Evolutionary conservation across 2,888 invertebrate species (phyloP).

Genomic region (Cynaeus angustus): DNA sequence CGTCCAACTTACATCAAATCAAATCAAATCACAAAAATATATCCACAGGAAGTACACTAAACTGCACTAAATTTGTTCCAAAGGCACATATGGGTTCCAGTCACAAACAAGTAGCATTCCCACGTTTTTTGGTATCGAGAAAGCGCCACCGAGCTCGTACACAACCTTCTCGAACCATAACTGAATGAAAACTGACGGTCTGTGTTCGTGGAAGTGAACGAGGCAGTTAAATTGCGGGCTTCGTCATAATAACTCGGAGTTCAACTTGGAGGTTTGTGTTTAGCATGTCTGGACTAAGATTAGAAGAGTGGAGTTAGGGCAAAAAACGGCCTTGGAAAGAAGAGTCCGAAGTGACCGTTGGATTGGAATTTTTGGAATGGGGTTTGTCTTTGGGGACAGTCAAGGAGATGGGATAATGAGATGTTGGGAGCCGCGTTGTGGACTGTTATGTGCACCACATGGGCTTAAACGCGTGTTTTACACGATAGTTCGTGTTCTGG

Average conservation of each 20-base stretch:
- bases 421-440: too few species aligned
- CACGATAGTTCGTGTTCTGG: too few species aligned
- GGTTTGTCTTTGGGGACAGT: too few species aligned
- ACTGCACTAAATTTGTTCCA: not conserved
- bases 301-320: not conserved
- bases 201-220: conserved; percentile 3
- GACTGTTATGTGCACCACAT: too few species aligned
- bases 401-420: too few species aligned
- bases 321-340: conserved; percentile 4
- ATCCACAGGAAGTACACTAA: conserved; percentile 7
- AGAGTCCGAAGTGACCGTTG: too few species aligned
- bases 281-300: conserved; percentile 23
- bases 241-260: conserved; percentile 18
- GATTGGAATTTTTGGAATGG: too few species aligned
- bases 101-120: conserved; percentile 30
- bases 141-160: conserved; percentile 18
- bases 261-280: conserved; percentile 17
- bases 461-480: too few species aligned
- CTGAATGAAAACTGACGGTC: conserved; percentile 34
- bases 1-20: conserved; percentile 2
- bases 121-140: conserved; percentile 34
- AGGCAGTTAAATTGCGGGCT: conserved; percentile 36
- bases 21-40: not conserved
- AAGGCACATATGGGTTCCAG: conserved; percentile 1
- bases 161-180: conserved; percentile 28